These are phyloP conservation scores for Microctenopoma stevenorrisi DNA, from an alignment of 2,797 vertebrate genomes.

Conservation along the genomic window DNA sequence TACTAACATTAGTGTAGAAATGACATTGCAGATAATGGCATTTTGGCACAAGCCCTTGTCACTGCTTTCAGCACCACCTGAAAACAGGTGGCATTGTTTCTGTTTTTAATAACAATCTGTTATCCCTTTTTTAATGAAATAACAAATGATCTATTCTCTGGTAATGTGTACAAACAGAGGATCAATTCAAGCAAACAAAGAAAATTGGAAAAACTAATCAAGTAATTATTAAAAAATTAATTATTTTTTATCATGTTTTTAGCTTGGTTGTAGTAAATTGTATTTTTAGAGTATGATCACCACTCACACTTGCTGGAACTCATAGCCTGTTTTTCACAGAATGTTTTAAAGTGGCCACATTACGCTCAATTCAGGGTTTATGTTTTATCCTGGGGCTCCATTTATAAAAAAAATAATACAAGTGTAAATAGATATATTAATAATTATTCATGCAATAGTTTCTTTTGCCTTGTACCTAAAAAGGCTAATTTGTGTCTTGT, in stretches of 20 bases:
- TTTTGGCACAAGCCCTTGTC: not conserved
- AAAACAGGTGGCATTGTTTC: not conserved
- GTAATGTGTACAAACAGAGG: constrained; percentile 12
- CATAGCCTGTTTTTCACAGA: not conserved
- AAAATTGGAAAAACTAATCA: constrained; percentile 7
- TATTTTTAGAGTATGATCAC: constrained; percentile 13
- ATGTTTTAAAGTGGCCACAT: not conserved
- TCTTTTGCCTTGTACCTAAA: too few species aligned
- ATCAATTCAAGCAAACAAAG: not conserved
- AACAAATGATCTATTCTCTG: not conserved
- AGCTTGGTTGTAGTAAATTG: constrained; percentile 15
- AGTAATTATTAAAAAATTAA: not conserved
- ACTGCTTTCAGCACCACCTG: constrained; percentile 4
- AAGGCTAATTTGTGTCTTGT: too few species aligned
- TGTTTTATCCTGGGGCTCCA: too few species aligned
- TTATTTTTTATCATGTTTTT: constrained; percentile 6
- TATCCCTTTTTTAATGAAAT: not conserved
- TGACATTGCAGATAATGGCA: too few species aligned
- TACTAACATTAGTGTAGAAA: not conserved
- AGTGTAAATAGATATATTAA: too few species aligned
- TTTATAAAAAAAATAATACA: too few species aligned
- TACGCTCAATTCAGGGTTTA: not conserved
- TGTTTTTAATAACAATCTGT: not conserved
- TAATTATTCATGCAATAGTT: too few species aligned
- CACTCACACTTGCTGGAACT: constrained; percentile 14